phyloP scores from a whole-genome alignment of 2,113 vertebrate species.

The Anarhynchus alexandrinus region DNA sequence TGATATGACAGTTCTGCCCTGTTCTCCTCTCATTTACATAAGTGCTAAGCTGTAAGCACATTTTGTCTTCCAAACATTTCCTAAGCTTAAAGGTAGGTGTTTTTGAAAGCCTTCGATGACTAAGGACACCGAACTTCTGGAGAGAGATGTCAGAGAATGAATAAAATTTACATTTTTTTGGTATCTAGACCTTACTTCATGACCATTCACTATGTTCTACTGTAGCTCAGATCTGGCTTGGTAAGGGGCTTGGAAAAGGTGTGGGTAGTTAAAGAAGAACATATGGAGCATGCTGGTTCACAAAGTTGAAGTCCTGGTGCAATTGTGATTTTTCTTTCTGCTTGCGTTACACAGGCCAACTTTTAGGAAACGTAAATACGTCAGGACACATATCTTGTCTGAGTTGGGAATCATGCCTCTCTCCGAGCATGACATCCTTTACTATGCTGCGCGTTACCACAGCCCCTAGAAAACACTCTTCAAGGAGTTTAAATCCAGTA shows the following conservation, averaged over 20 bases:
- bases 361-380: background rate
- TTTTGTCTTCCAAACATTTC: background rate
- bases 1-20: background rate
- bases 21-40: background rate
- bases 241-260: background rate
- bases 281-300: background rate
- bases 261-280: background rate
- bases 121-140: background rate
- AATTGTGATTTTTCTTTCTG: background rate
- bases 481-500: background rate
- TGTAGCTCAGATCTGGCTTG: background rate
- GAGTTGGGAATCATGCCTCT: background rate
- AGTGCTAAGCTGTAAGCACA: background rate
- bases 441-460: background rate
- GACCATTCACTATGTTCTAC: background rate
- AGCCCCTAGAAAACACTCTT: background rate
- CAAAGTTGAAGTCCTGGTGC: background rate
- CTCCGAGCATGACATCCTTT: background rate
- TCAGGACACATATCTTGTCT: rapidly evolving
- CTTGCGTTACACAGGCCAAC: background rate
- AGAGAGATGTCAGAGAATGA: background rate
- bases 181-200: background rate
- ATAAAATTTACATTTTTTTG: background rate
- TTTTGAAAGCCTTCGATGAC: background rate
- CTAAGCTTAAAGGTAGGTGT: background rate